Evolutionary conservation across 30 jellyfish, hydroid and myxozoan genomes (phyloP), one percentile per base, ranked within the genome.

Genomic region (Cassiopea andromeda): DNA sequence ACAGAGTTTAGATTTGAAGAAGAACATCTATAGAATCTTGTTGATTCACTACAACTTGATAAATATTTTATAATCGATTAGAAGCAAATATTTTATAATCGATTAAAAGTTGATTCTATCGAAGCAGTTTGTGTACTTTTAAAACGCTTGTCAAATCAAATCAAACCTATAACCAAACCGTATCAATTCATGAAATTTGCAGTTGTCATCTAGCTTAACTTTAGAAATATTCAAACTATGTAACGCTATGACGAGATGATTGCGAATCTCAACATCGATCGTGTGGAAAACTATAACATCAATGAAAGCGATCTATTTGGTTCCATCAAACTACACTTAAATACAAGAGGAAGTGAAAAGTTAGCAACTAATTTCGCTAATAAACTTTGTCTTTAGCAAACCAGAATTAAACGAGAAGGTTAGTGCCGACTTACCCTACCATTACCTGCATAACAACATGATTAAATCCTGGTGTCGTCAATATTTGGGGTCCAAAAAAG

Each of bases 301-400:
- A 66, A 66, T 19, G 75, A 66, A 14, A 66, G 15, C 45, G 75
- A 66, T 19, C 75, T 66, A 66, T 14, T 19, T 66, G 43, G 75
- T 14, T 14, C 75, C 45, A 6, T 14, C 19, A 14, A 66, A 19
- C 19, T 19, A 14, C 45, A 66, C 19, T 14, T 66, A 66, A 16
- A 14, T 66, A 14, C 38, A 2, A 19, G 43, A 16, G 64, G 75
- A 5, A 66, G 43, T 14, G 75, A 19, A 16, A 66, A 66, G 75
- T 54, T 16, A 66, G 45, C 8, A 66, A 66, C 75, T 14, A 66
- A 19, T 0, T 66, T 66, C 45, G 75, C 75, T 5, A 66, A 66
- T 66, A 19, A 66, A 66, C 75, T 66, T 66, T 66, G 45, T 14
- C 75, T 66, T 14, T 66, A 66, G 75, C 75, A 66, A 66, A 66